These are phyloP conservation scores for Orientallactaga sibirica DNA, from an alignment of 2,797 vertebrate species.

Conservation along the genomic window DNA sequence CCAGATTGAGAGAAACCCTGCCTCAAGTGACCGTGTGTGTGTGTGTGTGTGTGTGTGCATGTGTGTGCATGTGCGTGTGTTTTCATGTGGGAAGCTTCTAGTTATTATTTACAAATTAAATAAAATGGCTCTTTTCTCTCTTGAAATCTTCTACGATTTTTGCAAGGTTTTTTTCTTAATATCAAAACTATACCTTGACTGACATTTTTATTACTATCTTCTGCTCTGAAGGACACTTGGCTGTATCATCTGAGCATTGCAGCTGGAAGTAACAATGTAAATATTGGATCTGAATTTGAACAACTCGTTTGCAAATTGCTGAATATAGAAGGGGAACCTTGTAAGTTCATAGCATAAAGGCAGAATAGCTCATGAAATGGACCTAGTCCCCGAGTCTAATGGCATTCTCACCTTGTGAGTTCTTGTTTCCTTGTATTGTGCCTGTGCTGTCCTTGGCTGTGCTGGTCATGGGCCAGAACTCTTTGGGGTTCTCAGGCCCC, in stretches of 20 bases:
- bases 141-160: neutral
- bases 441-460: neutral
- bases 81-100: too few relatives aligned
- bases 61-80: too few relatives aligned
- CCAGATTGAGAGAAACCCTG: too few relatives aligned
- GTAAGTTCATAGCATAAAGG: slow-evolving; percentile 88
- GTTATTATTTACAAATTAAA: slow-evolving; percentile 35
- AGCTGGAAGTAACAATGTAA: slow-evolving; percentile 92
- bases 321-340: slow-evolving; percentile 92
- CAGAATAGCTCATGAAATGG: slow-evolving; percentile 10
- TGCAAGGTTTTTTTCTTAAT: slow-evolving; percentile 14
- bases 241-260: slow-evolving; percentile 97
- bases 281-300: slow-evolving; percentile 97
- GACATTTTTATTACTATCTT: slow-evolving; percentile 51
- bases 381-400: neutral
- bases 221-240: slow-evolving; percentile 93
- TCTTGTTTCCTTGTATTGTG: neutral
- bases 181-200: slow-evolving; percentile 13
- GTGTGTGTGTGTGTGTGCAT: too few relatives aligned
- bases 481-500: neutral
- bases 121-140: neutral
- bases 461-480: neutral
- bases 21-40: too few relatives aligned
- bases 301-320: slow-evolving; percentile 95
- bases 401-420: neutral